A percentile compares a stretch with the other conserved stretches of the same genome.
phyloP scores from a whole-genome alignment of 1,140 invertebrate species.

The Caenorhabditis latens region DNA sequence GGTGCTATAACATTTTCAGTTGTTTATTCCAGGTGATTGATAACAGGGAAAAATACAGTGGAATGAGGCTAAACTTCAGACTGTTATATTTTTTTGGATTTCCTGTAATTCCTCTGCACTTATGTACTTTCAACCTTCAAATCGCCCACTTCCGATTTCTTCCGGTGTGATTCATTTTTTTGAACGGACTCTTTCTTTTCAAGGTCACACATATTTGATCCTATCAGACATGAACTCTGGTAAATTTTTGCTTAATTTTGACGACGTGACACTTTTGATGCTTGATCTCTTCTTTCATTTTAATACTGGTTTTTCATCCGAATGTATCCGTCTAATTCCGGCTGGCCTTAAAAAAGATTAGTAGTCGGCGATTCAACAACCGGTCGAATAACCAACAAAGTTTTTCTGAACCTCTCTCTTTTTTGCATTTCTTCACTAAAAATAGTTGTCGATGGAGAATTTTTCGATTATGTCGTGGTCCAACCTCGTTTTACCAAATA shows the following conservation, averaged over 20 bases:
- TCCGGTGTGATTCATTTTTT: too few relatives aligned
- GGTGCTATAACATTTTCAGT: neutral
- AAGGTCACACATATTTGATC: neutral
- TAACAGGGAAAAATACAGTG: neutral
- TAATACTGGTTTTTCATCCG: neutral
- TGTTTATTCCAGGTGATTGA: neutral
- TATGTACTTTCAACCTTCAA: too few relatives aligned
- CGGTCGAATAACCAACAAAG: slow-evolving; percentile 26
- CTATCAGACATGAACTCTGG: neutral
- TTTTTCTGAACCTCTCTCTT: neutral
- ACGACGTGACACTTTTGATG: neutral
- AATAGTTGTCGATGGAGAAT: neutral
- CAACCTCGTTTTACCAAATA: slow-evolving; percentile 10
- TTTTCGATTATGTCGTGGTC: slow-evolving; percentile 27
- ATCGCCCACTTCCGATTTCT: too few relatives aligned
- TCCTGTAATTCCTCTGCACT: too few relatives aligned
- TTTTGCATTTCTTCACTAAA: neutral
- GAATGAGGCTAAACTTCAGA: neutral
- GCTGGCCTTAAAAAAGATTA: slow-evolving; percentile 18
- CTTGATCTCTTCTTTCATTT: neutral
- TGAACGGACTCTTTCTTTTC: too few relatives aligned
- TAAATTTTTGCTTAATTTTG: too few relatives aligned
- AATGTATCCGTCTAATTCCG: slow-evolving; percentile 20
- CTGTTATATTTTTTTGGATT: too few relatives aligned
- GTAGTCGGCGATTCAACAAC: neutral